Conservation (phyloP, 2,113 vertebrate genomes). For the Mus musculus region DNA sequence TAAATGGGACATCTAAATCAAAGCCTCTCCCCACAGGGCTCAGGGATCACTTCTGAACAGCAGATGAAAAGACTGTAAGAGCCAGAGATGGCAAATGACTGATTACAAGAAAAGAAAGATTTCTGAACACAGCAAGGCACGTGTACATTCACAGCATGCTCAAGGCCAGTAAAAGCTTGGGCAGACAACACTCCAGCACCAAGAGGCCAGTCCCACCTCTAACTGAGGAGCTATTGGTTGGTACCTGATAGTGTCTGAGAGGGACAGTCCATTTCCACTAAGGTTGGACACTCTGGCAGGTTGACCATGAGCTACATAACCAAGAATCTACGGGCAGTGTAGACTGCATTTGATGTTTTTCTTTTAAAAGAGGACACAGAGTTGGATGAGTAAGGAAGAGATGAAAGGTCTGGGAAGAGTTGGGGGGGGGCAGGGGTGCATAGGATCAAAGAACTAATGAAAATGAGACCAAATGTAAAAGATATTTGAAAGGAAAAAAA, state of each 20-base stretch:
- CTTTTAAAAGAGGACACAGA: not conserved
- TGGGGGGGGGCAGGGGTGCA: not conserved
- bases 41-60: not conserved
- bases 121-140: not conserved
- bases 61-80: not conserved
- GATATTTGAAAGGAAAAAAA: conserved; percentile 20
- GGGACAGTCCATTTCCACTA: not conserved
- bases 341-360: not conserved
- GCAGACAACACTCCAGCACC: not conserved
- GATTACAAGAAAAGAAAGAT: not conserved
- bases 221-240: not conserved
- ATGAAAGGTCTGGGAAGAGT: not conserved
- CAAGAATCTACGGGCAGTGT: not conserved
- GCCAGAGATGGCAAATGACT: not conserved
- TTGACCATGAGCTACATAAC: not conserved
- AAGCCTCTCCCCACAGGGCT: not conserved
- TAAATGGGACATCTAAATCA: not conserved
- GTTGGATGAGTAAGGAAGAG: not conserved
- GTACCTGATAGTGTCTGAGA: not conserved
- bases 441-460: not conserved
- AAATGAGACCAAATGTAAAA: not conserved
- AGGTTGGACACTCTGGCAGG: not conserved
- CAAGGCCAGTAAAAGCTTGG: not conserved
- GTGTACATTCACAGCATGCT: not conserved
- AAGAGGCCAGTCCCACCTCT: not conserved